Evolutionary conservation across 2,888 invertebrate species (phyloP).

Genomic region (Andrena camellia): DNA sequence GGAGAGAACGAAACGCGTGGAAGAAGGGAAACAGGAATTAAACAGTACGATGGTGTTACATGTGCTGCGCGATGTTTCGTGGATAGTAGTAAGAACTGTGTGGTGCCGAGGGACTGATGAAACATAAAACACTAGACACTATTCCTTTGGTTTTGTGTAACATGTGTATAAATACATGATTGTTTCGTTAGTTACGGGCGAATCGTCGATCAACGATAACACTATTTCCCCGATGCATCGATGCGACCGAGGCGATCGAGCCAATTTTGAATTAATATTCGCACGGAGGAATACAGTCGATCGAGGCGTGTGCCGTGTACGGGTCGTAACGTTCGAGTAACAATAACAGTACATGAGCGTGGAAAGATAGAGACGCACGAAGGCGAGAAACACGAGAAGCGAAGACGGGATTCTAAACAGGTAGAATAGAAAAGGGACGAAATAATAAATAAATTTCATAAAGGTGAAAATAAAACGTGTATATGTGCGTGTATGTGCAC

Average conservation of each 20-base stretch:
- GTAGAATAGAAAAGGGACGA: neutral
- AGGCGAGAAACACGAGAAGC: neutral
- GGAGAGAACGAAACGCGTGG: conserved; percentile 51
- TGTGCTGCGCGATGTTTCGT: conserved; percentile 53
- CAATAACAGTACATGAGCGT: conserved; percentile 1
- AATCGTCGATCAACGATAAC: conserved; percentile 16
- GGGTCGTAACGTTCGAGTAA: conserved; percentile 9
- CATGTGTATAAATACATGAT: conserved; percentile 1
- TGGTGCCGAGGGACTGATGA: conserved; percentile 24
- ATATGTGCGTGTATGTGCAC: conserved; percentile 33
- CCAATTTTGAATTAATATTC: conserved; percentile 14
- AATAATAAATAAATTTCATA: neutral
- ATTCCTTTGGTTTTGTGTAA: conserved; percentile 26
- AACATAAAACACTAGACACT: conserved; percentile 35
- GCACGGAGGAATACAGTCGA: neutral
- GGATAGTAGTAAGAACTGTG: conserved; percentile 34
- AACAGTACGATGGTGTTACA: conserved; percentile 59
- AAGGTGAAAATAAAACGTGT: conserved; percentile 20
- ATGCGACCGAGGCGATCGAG: neutral
- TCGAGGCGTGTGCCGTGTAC: conserved; percentile 2
- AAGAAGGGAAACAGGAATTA: conserved; percentile 59
- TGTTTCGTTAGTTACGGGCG: neutral
- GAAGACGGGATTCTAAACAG: neutral
- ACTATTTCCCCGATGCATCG: conserved; percentile 34
- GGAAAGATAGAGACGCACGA: conserved; percentile 41